Evolutionary conservation across 2,888 invertebrate species (phyloP), one percentile per base, ranked within the genome.

Genomic region (Gibbula magus): DNA sequence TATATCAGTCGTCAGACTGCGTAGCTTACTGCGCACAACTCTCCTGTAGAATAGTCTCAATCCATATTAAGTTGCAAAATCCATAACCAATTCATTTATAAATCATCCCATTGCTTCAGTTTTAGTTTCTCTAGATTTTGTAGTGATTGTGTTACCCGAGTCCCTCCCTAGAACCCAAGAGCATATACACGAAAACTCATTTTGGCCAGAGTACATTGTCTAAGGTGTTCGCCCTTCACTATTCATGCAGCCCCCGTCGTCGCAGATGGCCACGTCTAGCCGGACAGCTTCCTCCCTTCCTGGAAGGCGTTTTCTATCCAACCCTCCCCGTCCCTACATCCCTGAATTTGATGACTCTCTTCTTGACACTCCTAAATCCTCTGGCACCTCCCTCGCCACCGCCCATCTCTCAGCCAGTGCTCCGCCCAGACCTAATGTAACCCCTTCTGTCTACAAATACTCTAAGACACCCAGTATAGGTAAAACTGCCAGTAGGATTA

Each of bases 181-280:
- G 45, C 45, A 45, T 45, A 45, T 45, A 70, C 70, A 32, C 35
- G 29, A 29, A 18, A 39, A 35, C 8, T 39, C 13, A 20, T 35
- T 70, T 70, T 35, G 70, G 35, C 70, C 70, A 70, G 70, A 39
- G 39, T 35, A 32, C 20, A 35, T 22, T 32, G 32, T 29, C 70
- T 70, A 70, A 75, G 74, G 78, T 78, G 78, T 78, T 77, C 45
- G 45, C 22, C 78, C 78, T 78, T 78, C 56, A 51, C 53, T 78
- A 74, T 84, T 84, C 84, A 84, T 79, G 84, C 84, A 84, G 84
- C 84, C 84, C 83, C 79, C 84, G 77, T 80, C 82, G 75, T 76
- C 74, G 75, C 52, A 79, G 51, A 78, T 70, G 54, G 73, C 78
- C 70, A 77, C 56, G 20, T 32, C 53, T 52, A 78, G 51, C 66